Evolutionary conservation across 2,797 vertebrate species (phyloP), one percentile per base, ranked within the genome.

Genomic region (Alectoris magna): DNA sequence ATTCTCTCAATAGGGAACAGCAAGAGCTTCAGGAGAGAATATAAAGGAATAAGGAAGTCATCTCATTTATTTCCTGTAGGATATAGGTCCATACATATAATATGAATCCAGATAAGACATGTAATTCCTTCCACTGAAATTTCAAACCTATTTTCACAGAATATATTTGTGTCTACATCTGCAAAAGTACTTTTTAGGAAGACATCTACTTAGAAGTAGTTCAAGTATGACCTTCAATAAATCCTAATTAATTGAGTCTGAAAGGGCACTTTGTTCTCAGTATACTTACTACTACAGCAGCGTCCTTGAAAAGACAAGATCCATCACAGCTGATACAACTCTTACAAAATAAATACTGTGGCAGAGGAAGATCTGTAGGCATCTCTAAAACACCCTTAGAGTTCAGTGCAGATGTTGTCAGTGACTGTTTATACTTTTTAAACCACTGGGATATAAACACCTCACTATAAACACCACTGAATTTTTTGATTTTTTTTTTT

Each of bases 401-500:
- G 91, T 44, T 72, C 82, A 81, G 88, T 88, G 78, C 93, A 97
- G 95, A 96, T 96, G 90, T 95, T 90, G 81, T 77, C 83, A 75
- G 59, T 96, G 51, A 29, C 51, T 55, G 92, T 97, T 97, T 97
- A 97, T 75, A 86, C 80, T 56, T 88, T 87, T 95, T 44, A 95
- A 97, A 96, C 77, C 90, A 79, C 59, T 8, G 73, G 80, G 93
- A 87, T 93, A 91, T 97, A 96, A 97, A 97, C 95, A 95, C 68
- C 84, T 87, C 94, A 19, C 95, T 95, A 93, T 89, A 96, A 97
- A 95, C 95, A 90, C 86, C 90, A 90, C 96, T 88, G 85, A 48
- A 82, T 86, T 87, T 96, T 89, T 97, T 92, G 95, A 95, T 97
- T 70, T n/a, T 89, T 92, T 96, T 93, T 96, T n/a, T 11, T 29